Evolutionary conservation across 2,113 vertebrate species (phyloP), one percentile per base, ranked within the genome.

Genomic region (Oxyura jamaicensis): DNA sequence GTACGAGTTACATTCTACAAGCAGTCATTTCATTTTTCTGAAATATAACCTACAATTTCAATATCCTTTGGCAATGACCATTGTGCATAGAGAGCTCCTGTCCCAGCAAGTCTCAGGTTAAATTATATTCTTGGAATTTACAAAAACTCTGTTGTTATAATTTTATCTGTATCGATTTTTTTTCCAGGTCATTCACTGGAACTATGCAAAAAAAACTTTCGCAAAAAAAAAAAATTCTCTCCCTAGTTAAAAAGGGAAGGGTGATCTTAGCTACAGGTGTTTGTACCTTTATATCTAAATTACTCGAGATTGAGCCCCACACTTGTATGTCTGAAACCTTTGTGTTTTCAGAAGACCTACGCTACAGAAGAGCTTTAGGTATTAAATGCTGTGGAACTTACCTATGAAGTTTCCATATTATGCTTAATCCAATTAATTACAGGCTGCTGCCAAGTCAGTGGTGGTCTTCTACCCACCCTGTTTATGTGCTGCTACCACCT

Each of bases 401-500:
- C 20, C 10, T 2, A 2, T 17, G 23, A 0, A 1, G 11, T 62
- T 80, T 48, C 66, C n/a, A 22, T 29, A 33, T 13, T 8, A 3
- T 4, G 22, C 15, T 17, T 74, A 33, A 78, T 26, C 19, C 56
- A 48, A 35, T 36, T 41, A 60, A 41, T 2, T 19, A 25, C 52
- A 67, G 36, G 39, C 67, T 75, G 42, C 71, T 90, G 36, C 86
- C 46, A 56, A 36, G 8, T 9, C 9, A 26, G 10, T 4, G n/a
- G 13, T 33, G 29, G 11, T 33, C 36, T 35, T 17, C 21, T 46
- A 2, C 67, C 53, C 55, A 15, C 25, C 33, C 8, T 2, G 6
- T 3, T 33, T 0, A 0, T 2, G 14, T 31, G 59, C 25, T 41
- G 42, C 65, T 14, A 19, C 23, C 31, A 1, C 59, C 66, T 29